Evolutionary conservation across 2,888 invertebrate genomes (phyloP).

Genomic region (Scotopteryx bipunctaria): DNA sequence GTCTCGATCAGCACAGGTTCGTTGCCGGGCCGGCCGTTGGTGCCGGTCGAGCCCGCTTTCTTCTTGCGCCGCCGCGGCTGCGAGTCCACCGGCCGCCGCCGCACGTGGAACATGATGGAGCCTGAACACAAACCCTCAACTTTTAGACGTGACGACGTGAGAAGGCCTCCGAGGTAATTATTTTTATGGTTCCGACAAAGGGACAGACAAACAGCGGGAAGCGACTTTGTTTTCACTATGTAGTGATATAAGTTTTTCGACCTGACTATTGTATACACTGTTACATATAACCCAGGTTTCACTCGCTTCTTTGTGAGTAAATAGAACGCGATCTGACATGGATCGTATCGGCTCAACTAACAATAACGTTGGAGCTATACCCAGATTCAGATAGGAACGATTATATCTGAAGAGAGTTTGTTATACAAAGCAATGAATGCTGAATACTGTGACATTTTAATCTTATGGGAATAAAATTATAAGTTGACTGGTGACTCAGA

Average conservation of each 20-base stretch:
- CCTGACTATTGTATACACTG: background rate
- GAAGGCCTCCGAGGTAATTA: too few relatives aligned
- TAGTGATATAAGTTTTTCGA: background rate
- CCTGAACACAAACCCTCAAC: conserved; percentile 80
- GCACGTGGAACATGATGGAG: conserved; percentile 98
- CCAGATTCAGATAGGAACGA: background rate
- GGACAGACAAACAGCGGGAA: too few relatives aligned
- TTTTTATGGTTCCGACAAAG: too few relatives aligned
- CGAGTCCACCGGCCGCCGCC: conserved; percentile 95
- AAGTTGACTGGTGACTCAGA: too few relatives aligned
- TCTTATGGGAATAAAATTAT: background rate
- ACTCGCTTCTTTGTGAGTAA: background rate
- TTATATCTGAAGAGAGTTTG: background rate
- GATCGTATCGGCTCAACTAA: conserved; percentile 10
- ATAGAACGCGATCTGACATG: conserved; percentile 6
- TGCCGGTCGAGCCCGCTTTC: conserved; percentile 83
- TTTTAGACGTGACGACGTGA: background rate
- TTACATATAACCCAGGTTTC: background rate
- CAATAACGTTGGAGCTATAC: conserved; percentile 8
- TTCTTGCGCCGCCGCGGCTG: conserved; percentile 95
- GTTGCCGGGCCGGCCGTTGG: conserved; percentile 82
- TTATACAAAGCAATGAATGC: background rate
- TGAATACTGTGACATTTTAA: conserved; percentile 7
- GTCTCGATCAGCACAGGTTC: conserved; percentile 89
- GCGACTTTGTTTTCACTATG: too few relatives aligned